Base-by-base conservation (phyloP, 2,888 invertebrate species). In the Eupithecia dodoneata region DNA sequence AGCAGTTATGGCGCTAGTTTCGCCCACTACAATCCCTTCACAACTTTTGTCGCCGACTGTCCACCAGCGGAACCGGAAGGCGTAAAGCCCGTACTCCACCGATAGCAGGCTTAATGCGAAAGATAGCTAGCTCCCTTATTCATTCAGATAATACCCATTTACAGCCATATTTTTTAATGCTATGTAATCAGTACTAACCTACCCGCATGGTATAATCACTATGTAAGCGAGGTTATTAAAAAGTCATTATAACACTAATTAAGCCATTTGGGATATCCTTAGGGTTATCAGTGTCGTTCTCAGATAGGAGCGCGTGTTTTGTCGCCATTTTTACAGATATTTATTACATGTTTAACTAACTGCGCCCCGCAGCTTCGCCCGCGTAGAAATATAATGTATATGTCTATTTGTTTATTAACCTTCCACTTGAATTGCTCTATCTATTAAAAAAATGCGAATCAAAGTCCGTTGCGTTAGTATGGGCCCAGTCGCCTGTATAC, bases 61-160 rank as follows among this genome's bases (percentile, higher is more conserved):
- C 76, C 76, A 66, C 74, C 45, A 75, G 71, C 82, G 81, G 82
- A 83, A 83, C 42, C 82, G 82, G 82, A 83, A 83, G 79, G 63
- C 82, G 81, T 83, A 83, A 83, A 83, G 80, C 77, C 18, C 80
- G 78, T 78, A 72, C 76, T 77, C 73, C 77, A 74, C 72, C 67
- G 82, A 81, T 82, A 82, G 75, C 80, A 12, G 55, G 55, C 72
- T 77, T 79, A 81, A 81, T 80, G 81, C 76, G 77, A 79, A 49
- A 66, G 79, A 81, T 81, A 80, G 77, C 79, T 77, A n/a, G 75
- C 76, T 59, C 71, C 70, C 77, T 72, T 73, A 75, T 69, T 71
- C 74, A 75, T 44, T 67, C 65, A 69, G 78, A 78, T 78, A 75
- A 78, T 73, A 72, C 74, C 65, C 30, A 76, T 75, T 75, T 78